Evolutionary conservation across 2,797 vertebrate species (phyloP), one percentile per base, ranked within the genome.

Genomic region (Trematomus bernacchii): DNA sequence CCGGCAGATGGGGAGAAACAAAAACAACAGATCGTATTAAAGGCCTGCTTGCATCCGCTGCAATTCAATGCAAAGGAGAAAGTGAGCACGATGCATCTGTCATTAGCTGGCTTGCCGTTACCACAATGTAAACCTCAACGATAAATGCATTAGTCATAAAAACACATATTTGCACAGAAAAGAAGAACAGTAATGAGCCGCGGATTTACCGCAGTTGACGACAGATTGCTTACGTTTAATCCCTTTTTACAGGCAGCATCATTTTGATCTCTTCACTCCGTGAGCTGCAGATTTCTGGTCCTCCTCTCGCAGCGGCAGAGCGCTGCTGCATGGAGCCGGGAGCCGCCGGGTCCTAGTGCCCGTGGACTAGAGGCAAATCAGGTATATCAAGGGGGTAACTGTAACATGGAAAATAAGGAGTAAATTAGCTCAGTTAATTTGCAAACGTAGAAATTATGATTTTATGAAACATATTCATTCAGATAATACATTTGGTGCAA

Each of bases 211-310:
- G 66, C 76, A 84, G 60, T 83, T 84, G 90, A 84, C 89, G 88
- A 82, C 91, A 92, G 93, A 93, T 92, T 92, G 92, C 91, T 93
- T 92, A 80, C 89, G 88, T 93, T 93, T 94, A 93, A 94, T 93
- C 92, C 92, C 79, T 87, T 92, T 93, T 92, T 88, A 70, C 82
- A 86, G 90, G 73, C 93, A 93, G 91, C 94, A 95, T 94, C 91
- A 91, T 94, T 95, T 90, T 91, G 92, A 95, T 94, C 91, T 94
- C 85, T 88, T 93, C 91, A 87, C 92, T 92, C 91, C 91, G 89
- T 59, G 91, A 92, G 88, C 93, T 91, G 93, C 94, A 94, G 94
- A 93, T 94, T 90, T 94, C 88, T 94, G 92, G 85, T 93, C 89
- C 91, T 92, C 71, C 80, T 88, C 86, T 83, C 55, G 72, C 72